Percentiles rank a stretch among this genome's conserved stretches.
Evolutionary conservation across 2,797 vertebrate species (phyloP).

Genomic region (Graptemys geographica): DNA sequence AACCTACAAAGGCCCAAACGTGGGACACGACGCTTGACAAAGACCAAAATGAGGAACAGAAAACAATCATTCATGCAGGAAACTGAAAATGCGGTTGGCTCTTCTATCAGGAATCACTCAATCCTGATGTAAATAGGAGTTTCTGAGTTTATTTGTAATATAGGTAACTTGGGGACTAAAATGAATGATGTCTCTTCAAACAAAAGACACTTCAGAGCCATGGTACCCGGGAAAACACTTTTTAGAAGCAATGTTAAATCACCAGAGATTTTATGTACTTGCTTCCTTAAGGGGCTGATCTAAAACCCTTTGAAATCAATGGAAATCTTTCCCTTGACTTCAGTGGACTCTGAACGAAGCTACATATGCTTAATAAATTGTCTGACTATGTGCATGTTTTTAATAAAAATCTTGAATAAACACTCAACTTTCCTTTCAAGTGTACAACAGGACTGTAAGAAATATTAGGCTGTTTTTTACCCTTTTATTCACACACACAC

Average conservation of each 20-base stretch:
- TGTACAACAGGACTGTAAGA: not conserved
- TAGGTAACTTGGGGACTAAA: not conserved
- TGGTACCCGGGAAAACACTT: not conserved
- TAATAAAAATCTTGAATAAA: not conserved
- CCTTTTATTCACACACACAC: not conserved
- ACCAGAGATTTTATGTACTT: not conserved
- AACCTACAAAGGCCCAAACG: not conserved
- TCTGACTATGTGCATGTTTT: not conserved
- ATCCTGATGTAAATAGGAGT: not conserved
- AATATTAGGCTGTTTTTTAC: not conserved
- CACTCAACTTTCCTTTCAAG: not conserved
- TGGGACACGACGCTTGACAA: not conserved
- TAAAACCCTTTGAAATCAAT: not conserved
- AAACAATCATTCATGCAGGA: not conserved
- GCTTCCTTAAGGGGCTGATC: not conserved
- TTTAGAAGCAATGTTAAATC: not conserved
- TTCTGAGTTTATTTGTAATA: not conserved
- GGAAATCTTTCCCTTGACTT: not conserved
- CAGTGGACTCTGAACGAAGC: not conserved
- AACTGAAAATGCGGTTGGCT: not conserved
- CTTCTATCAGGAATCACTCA: not conserved
- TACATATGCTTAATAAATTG: not conserved
- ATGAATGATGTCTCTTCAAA: not conserved
- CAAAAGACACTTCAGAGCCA: not conserved
- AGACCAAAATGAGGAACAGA: not conserved